Base-by-base conservation (phyloP, 2,888 invertebrate genomes). In the Dryobotodes eremita region DNA sequence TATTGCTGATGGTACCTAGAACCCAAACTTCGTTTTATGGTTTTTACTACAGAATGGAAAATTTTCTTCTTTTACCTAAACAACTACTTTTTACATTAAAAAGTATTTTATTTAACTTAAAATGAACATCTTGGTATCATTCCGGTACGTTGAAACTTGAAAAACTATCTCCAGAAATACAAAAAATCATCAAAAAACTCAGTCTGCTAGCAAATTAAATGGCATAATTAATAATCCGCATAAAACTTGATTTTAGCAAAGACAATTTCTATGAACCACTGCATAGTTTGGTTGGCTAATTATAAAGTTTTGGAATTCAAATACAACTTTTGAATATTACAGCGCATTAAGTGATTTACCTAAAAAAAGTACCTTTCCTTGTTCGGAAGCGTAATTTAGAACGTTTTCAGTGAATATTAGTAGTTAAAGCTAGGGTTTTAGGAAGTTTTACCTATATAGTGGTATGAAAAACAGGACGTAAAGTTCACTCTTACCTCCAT, bases 301-400 rank as follows among this genome's bases (percentile, higher is more conserved):
- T 86, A 86, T 73, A 83, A 84, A 86, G 72, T 75, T 84, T 26
- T 26, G 15, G 57, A 83, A 70, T 70, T 77, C 68, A 61, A 62
- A 23, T 36, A 75, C 61, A 83, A 86, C 57, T 86, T 79, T 36
- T 50, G 59, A 75, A 82, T 82, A 71, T 75, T 71, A 75, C n/a
- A 17, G 64, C 23, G 59, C 36, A 70, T 71, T 86, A 82, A 65
- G 48, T 64, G 68, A 77, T 82, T 84, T 74, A 61, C 53, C 68
- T 74, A 20, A 73, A 77, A n/a, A 70, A 65, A 73, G 15, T 70
- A 57, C 31, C 50, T 83, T 77, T 86, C 71, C 62, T 71, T 55
- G 57, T 71, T 86, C 62, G n/a, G 10, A 7, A 70, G 55, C 36
- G 26, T 70, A 61, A 46, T 61, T 46, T 48, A 61, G 46, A 59